Base-by-base conservation (phyloP, 2,888 invertebrate species). In the Trissolcus japonicus region DNA sequence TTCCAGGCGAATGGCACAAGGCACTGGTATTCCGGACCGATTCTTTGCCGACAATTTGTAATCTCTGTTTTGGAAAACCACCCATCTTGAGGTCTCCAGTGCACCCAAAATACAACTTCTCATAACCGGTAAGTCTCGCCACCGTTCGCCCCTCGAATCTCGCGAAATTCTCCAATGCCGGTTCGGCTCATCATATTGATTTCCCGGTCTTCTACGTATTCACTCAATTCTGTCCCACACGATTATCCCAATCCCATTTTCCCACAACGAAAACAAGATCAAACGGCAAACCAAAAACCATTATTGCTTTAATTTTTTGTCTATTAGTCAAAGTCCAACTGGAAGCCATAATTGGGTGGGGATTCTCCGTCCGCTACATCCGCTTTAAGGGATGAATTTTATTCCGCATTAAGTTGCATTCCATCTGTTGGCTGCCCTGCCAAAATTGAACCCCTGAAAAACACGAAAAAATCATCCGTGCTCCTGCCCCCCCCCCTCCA, bases 111-210 rank as follows among this genome's bases (percentile, higher is more conserved):
- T 9, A 35, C 35, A 11, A 7, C 35, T 35, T 9, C 11, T 35
- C 11, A 0, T 6, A 46, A 14, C 3, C 14, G 7, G 16, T 16
- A 46, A 46, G 46, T 7, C 46, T n/a, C 14, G 46, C 14, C 14
- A 46, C 4, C n/a, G 1, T 16, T 46, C 46, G 14, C 19, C 17
- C 11, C 13, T n/a, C 29, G 16, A 29, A 16, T 16, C 21, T 62
- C 43, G 46, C 16, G 29, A 46, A 46, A 4, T 16, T 13, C 65
- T 41, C 19, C 53, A 50, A 62, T 41, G 41, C 66, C 43, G 48
- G 61, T 51, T 77, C 79, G 77, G 79, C 73, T 73, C 75, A 61
- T 61, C 75, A 78, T 79, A 79, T 79, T 78, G 79, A 79, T 79
- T 79, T 77, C 79, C 79, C 79, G 79, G 79, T 56, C 63, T 77